phyloP scores from a whole-genome alignment of 2,113 vertebrate species.

The Spea bombifrons region DNA sequence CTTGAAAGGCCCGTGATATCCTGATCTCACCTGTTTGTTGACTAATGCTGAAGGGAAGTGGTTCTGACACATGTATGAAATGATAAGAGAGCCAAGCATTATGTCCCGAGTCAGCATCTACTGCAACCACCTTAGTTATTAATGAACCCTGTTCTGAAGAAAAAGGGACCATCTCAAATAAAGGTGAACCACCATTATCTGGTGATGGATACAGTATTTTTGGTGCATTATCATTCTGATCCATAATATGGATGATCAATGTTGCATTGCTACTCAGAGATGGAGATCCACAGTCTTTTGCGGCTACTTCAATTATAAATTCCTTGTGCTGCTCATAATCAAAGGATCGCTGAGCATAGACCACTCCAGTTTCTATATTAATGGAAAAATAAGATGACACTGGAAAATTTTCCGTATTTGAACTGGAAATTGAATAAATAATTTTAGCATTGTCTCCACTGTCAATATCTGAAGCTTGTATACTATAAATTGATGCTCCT shows the following conservation, averaged over 20 bases:
- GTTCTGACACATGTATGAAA: slow-evolving; percentile 67
- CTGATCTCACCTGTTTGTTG: slow-evolving; percentile 30
- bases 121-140: slow-evolving; percentile 36
- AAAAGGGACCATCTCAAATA: slow-evolving; percentile 55
- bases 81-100: slow-evolving; percentile 68
- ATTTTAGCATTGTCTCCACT: slow-evolving; percentile 59
- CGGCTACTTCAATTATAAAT: slow-evolving; percentile 58
- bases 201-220: slow-evolving; percentile 61
- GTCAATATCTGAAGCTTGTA: slow-evolving; percentile 39
- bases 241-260: slow-evolving; percentile 60
- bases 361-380: slow-evolving; percentile 62
- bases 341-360: slow-evolving; percentile 57
- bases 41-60: slow-evolving; percentile 64
- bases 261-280: slow-evolving; percentile 66
- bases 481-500: slow-evolving; percentile 35
- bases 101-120: slow-evolving; percentile 55
- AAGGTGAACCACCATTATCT: slow-evolving; percentile 57
- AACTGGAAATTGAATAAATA: slow-evolving; percentile 60
- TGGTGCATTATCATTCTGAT: slow-evolving; percentile 68
- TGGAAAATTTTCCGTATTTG: slow-evolving; percentile 63
- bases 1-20: slow-evolving; percentile 10
- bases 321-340: slow-evolving; percentile 63
- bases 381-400: slow-evolving; percentile 59
- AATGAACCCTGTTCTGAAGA: slow-evolving; percentile 7
- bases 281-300: slow-evolving; percentile 59